A percentile compares a stretch with the other conserved stretches of the same genome.
Evolutionary conservation across 2,888 invertebrate genomes (phyloP).

Genomic region (Drosophila recens): DNA sequence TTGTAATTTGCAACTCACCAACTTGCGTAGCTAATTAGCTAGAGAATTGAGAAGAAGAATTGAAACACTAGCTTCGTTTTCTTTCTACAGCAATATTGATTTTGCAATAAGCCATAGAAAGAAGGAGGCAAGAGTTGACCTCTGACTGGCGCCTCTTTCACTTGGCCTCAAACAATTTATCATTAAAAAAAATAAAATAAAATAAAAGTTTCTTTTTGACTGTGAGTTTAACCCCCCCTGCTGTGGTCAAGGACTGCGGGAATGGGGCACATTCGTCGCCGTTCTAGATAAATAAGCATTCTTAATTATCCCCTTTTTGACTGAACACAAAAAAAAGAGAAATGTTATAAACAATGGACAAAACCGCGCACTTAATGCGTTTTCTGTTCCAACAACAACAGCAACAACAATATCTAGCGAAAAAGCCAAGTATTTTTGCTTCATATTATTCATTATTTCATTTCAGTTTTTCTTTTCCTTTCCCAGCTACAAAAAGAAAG

Average conservation of each 20-base stretch:
- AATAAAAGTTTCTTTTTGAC: conserved; percentile 66
- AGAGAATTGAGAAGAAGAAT: conserved; percentile 13
- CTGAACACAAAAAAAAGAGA: conserved; percentile 35
- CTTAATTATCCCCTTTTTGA: conserved; percentile 83
- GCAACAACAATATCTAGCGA: conserved; percentile 26
- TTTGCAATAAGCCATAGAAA: conserved; percentile 46
- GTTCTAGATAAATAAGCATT: conserved; percentile 84
- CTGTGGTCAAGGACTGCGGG: conserved; percentile 67
- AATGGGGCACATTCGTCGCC: conserved; percentile 80
- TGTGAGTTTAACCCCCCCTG: conserved; percentile 30
- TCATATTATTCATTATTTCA: conserved; percentile 78
- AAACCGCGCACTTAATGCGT: conserved; percentile 83
- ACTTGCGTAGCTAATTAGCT: conserved; percentile 72
- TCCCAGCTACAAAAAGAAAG: conserved; percentile 45
- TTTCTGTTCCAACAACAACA: conserved; percentile 66
- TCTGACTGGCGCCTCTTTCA: conserved; percentile 64
- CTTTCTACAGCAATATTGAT: conserved; percentile 50
- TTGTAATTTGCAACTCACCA: conserved; percentile 79
- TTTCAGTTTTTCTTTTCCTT: conserved; percentile 28
- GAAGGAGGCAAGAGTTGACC: conserved; percentile 46
- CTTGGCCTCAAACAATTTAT: conserved; percentile 65
- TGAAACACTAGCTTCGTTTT: conserved; percentile 5
- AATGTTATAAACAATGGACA: conserved; percentile 78
- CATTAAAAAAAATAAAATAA: conserved; percentile 64
- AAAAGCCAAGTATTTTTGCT: conserved; percentile 75